Percentiles rank a stretch among this genome's conserved stretches.
phyloP scores from a whole-genome alignment of 2,113 vertebrate species.

The Mesembrinibis cayennensis region DNA sequence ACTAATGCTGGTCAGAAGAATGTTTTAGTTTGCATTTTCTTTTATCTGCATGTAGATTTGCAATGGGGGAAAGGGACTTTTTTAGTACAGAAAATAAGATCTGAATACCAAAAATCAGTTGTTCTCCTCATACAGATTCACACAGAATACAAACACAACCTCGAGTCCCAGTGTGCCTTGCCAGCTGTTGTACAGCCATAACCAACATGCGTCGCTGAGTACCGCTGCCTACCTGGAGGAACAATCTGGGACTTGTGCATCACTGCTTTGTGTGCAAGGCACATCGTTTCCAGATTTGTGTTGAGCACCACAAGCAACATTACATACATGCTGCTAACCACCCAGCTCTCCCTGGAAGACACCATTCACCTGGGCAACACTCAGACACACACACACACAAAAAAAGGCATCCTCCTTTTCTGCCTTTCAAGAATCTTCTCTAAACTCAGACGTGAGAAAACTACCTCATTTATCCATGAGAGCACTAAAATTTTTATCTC shows the following conservation, averaged over 20 bases:
- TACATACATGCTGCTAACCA: too few relatives aligned
- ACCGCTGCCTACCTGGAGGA: not conserved
- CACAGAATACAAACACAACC: not conserved
- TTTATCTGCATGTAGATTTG: not conserved
- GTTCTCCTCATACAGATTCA: not conserved
- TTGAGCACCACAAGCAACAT: not conserved
- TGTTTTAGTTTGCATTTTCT: not conserved
- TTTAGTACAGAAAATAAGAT: not conserved
- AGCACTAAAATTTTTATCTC: not conserved
- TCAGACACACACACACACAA: too few relatives aligned
- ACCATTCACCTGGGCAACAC: not conserved
- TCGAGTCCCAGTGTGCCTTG: not conserved
- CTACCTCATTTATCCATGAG: not conserved
- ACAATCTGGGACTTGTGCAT: accelerated
- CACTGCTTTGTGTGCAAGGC: not conserved
- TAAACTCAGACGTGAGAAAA: not conserved
- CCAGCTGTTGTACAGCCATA: not conserved
- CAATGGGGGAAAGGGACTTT: not conserved
- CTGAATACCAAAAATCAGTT: not conserved
- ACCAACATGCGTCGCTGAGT: accelerated
- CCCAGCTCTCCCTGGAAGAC: not conserved
- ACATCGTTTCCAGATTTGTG: not conserved
- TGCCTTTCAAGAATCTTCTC: not conserved
- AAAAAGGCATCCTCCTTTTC: not conserved
- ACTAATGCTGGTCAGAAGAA: not conserved